These are phyloP conservation scores for Kryptolebias ocellatus DNA, from an alignment of 2,797 vertebrate species.

Conservation along the genomic window DNA sequence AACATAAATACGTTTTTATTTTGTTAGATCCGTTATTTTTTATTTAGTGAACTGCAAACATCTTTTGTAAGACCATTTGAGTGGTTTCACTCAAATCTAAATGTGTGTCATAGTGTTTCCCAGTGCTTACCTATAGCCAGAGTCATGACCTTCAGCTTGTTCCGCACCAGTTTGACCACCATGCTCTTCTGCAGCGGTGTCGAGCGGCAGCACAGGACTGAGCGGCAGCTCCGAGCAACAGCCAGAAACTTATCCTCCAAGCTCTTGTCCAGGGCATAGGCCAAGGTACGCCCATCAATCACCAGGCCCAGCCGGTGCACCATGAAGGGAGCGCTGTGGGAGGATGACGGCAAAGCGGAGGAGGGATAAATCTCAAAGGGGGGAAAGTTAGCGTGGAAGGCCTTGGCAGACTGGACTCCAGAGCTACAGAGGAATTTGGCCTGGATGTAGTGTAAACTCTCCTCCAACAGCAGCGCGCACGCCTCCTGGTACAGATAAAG, in stretches of 20 bases:
- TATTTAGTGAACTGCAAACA: background rate
- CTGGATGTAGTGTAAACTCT: constrained; percentile 89
- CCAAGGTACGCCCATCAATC: constrained; percentile 93
- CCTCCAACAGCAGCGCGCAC: constrained; percentile 90
- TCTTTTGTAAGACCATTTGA: background rate
- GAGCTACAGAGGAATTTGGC: constrained; percentile 84
- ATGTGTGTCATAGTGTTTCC: background rate
- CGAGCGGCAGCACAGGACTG: constrained; percentile 94
- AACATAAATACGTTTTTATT: background rate
- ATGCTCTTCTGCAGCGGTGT: constrained; percentile 98
- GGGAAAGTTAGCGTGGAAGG: constrained; percentile 70
- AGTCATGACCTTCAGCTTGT: constrained; percentile 98
- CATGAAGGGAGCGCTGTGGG: constrained; percentile 61
- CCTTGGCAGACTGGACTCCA: constrained; percentile 67
- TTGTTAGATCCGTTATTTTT: background rate
- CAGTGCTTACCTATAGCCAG: constrained; percentile 90
- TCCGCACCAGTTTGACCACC: constrained; percentile 95
- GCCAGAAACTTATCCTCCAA: constrained; percentile 94
- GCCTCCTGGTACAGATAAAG: constrained; percentile 86
- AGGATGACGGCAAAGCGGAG: constrained; percentile 59
- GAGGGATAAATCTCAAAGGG: constrained; percentile 74
- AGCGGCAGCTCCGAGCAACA: constrained; percentile 89
- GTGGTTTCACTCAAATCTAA: background rate
- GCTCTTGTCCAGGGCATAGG: constrained; percentile 89
- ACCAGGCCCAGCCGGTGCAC: constrained; percentile 89